Evolutionary conservation across 2,113 vertebrate genomes (phyloP).

Genomic region (Poicephalus gulielmi): DNA sequence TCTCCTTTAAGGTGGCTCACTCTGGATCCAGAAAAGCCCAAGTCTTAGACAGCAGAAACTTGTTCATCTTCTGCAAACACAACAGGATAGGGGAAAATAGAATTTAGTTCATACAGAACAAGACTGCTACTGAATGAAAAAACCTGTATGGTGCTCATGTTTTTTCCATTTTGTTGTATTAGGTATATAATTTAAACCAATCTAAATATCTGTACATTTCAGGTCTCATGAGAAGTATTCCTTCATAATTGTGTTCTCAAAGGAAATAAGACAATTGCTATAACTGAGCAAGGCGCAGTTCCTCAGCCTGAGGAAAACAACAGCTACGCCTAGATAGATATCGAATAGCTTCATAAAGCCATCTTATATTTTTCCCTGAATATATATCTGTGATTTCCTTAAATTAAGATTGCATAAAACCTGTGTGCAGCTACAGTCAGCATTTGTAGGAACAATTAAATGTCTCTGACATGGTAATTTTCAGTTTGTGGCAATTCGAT

Average conservation of each 20-base stretch:
- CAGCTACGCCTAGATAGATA: background rate
- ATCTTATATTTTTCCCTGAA: background rate
- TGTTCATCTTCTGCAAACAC: constrained; percentile 90
- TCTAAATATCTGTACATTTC: background rate
- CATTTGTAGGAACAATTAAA: background rate
- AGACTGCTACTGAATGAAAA: constrained; percentile 24
- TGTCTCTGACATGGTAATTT: background rate
- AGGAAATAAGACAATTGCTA: background rate
- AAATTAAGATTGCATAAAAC: background rate
- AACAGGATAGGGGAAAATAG: constrained; percentile 34
- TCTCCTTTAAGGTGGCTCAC: constrained; percentile 78
- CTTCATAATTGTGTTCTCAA: background rate
- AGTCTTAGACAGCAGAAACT: constrained; percentile 93
- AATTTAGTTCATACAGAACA: constrained; percentile 29
- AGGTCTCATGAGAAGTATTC: background rate
- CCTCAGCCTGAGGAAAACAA: background rate
- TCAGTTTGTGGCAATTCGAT: background rate
- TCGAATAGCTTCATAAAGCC: background rate
- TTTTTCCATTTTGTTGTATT: background rate
- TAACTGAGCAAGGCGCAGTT: background rate
- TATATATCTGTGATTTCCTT: background rate
- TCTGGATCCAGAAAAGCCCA: constrained; percentile 65
- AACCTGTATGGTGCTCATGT: background rate
- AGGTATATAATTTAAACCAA: background rate
- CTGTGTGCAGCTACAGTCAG: background rate